Evolutionary conservation across 2,797 vertebrate genomes (phyloP).

Genomic region (Anguilla pacifica): DNA sequence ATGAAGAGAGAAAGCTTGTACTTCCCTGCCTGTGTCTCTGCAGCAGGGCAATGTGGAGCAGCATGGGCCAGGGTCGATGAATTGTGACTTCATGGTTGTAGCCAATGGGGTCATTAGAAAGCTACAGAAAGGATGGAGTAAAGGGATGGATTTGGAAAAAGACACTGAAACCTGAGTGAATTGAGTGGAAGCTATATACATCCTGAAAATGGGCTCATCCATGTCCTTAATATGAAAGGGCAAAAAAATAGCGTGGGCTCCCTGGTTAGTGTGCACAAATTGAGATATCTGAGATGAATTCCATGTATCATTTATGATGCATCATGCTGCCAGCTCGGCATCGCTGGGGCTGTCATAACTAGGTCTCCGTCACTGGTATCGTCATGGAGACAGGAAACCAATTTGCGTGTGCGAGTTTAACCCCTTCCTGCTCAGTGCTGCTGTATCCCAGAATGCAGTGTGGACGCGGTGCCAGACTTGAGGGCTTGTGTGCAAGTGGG

Average conservation of each 20-base stretch:
- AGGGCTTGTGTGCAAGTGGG: not conserved
- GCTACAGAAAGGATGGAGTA: not conserved
- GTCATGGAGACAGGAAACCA: slow-evolving; percentile 19
- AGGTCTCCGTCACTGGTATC: slow-evolving; percentile 1
- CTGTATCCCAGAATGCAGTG: not conserved
- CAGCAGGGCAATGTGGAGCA: not conserved
- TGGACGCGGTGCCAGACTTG: not conserved
- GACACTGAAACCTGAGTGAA: not conserved
- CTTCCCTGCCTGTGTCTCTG: not conserved
- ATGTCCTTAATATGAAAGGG: not conserved
- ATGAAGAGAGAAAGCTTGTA: not conserved
- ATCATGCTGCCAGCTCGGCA: not conserved
- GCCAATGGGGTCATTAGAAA: not conserved
- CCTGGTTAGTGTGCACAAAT: not conserved
- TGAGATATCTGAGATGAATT: slow-evolving; percentile 5
- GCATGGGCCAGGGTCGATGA: not conserved
- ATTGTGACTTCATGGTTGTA: not conserved
- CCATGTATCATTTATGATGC: slow-evolving; percentile 17
- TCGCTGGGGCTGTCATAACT: slow-evolving; percentile 9
- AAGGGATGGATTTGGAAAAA: not conserved
- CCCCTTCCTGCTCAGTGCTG: not conserved
- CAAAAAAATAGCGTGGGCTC: not conserved
- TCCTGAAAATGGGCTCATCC: not conserved
- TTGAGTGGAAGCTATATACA: not conserved
- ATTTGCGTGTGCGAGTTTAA: not conserved